Evolutionary conservation across 1,140 invertebrate genomes (phyloP).

Genomic region (Diplogasteroides magnus): DNA sequence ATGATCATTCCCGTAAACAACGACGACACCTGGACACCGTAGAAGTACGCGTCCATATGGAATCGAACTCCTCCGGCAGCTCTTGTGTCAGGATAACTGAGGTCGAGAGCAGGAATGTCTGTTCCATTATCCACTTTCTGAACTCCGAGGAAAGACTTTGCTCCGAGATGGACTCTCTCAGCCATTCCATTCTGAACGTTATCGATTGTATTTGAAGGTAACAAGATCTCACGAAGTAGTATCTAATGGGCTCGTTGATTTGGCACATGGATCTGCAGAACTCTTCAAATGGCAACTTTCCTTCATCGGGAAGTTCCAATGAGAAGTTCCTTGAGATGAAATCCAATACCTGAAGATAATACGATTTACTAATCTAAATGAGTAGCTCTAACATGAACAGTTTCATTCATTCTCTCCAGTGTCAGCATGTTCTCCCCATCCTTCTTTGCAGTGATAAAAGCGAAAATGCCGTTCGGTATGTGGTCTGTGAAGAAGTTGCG

Average conservation of each 20-base stretch:
- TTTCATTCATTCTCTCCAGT: constrained; percentile 42
- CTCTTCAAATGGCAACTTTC: constrained; percentile 38
- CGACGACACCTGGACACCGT: constrained; percentile 54
- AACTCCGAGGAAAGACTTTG: too few relatives aligned
- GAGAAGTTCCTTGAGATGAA: constrained; percentile 40
- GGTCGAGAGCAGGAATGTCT: constrained; percentile 51
- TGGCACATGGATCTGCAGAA: constrained; percentile 51
- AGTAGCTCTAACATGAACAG: constrained; percentile 2
- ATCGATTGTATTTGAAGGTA: too few relatives aligned
- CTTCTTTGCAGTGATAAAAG: constrained; percentile 47
- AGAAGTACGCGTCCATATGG: constrained; percentile 55
- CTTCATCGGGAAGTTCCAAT: constrained; percentile 28
- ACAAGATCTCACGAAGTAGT: constrained; percentile 54
- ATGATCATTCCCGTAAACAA: too few relatives aligned
- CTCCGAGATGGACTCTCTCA: too few relatives aligned
- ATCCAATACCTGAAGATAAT: constrained; percentile 41
- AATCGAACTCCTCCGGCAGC: constrained; percentile 51
- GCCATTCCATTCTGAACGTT: too few relatives aligned
- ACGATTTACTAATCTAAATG: not conserved
- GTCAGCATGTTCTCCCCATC: constrained; percentile 48
- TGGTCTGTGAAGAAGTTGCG: constrained; percentile 50
- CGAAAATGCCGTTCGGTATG: constrained; percentile 42
- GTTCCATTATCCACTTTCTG: too few relatives aligned
- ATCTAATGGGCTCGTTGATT: constrained; percentile 51
- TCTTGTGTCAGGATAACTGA: constrained; percentile 54